Conservation (phyloP, 2,113 vertebrate genomes). For the Sebastes schlegelii region DNA sequence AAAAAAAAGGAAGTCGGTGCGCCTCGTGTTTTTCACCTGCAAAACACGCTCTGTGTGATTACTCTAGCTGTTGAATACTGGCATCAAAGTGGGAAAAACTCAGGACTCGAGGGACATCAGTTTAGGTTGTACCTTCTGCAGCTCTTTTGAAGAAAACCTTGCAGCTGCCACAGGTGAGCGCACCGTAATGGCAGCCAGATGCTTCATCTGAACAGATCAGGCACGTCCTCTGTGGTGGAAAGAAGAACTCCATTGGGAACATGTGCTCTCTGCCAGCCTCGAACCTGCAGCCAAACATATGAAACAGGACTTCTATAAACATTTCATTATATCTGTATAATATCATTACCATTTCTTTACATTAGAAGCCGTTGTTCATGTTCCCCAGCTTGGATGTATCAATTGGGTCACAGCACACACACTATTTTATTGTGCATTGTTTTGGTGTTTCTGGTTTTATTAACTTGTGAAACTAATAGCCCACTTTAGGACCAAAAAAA, state of each 20-base stretch:
- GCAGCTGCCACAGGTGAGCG: conserved; percentile 98
- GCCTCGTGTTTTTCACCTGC: no score
- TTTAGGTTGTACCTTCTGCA: conserved; percentile 90
- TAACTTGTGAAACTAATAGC: background rate
- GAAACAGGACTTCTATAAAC: background rate
- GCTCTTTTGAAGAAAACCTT: conserved; percentile 99
- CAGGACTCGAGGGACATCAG: background rate
- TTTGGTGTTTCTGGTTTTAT: background rate
- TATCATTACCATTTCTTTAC: background rate
- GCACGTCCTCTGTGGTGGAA: conserved; percentile 95
- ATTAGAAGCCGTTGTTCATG: background rate
- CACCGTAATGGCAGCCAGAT: conserved; percentile 97
- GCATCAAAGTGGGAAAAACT: background rate
- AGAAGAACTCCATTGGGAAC: conserved; percentile 97
- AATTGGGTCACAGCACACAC: background rate
- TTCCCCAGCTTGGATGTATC: background rate
- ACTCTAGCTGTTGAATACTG: background rate
- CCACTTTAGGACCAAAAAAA: background rate
- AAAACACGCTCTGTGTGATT: no score
- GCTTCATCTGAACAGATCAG: conserved; percentile 98
- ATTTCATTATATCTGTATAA: background rate
- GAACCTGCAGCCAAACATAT: conserved; percentile 83
- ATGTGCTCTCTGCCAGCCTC: conserved; percentile 90
- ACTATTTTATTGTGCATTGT: background rate
- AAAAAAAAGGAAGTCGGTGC: no score